Evolutionary conservation across 2,113 vertebrate genomes (phyloP).

Genomic region (Variabilichromis moorii): DNA sequence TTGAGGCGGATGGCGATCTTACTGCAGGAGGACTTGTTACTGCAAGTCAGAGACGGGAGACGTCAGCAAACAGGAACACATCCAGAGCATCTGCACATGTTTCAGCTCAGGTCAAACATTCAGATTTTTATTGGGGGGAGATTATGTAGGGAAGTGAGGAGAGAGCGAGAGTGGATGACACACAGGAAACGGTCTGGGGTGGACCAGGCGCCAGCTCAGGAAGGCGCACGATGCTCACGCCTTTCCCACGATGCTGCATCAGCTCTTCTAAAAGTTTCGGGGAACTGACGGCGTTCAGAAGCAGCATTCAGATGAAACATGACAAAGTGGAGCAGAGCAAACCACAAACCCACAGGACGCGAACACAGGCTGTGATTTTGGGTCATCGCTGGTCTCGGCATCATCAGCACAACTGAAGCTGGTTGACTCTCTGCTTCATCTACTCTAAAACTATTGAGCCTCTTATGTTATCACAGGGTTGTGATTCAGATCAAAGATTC

Average conservation of each 20-base stretch:
- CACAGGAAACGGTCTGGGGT: not conserved
- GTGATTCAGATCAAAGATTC: too few species aligned
- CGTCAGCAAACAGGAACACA: not conserved
- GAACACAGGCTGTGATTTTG: not conserved
- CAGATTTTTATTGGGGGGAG: not conserved
- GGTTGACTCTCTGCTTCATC: not conserved
- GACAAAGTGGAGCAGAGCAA: not conserved
- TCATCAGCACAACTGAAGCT: fast-evolving
- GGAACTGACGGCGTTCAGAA: not conserved
- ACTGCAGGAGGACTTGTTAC: constrained; percentile 83
- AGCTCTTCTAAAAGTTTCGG: not conserved
- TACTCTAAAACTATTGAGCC: not conserved
- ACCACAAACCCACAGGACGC: not conserved
- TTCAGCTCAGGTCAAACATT: not conserved
- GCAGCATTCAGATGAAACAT: fast-evolving
- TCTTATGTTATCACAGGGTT: not conserved
- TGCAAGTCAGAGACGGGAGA: constrained; percentile 18
- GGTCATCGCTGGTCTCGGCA: not conserved
- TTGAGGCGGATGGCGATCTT: constrained; percentile 80
- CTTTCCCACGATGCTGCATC: not conserved
- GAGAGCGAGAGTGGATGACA: not conserved
- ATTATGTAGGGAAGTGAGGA: not conserved
- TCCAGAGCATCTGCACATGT: not conserved
- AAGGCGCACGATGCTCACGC: not conserved
- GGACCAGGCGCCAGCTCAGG: not conserved